Percentiles rank a stretch among this genome's conserved stretches.
These are phyloP conservation scores for Eurois occulta DNA, from an alignment of 2,888 invertebrate species.

Conservation along the genomic window DNA sequence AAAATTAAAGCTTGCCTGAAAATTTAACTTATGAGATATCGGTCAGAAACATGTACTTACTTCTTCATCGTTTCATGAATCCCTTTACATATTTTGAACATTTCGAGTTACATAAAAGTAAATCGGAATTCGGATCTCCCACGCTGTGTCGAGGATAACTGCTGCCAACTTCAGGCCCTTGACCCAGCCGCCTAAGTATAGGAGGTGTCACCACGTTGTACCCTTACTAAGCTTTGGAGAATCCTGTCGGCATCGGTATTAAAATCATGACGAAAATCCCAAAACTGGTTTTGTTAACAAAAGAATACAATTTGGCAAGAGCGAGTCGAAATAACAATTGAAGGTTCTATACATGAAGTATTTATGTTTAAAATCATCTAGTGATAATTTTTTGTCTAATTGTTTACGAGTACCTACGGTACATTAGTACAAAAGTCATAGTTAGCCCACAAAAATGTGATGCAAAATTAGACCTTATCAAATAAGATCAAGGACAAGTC, in stretches of 20 bases:
- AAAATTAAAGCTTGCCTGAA: background rate
- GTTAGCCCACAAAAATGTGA: background rate
- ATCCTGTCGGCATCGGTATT: slow-evolving; percentile 15
- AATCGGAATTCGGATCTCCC: slow-evolving; percentile 31
- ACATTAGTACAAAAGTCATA: background rate
- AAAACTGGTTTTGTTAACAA: slow-evolving; percentile 45
- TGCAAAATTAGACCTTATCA: background rate
- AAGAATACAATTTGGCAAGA: background rate
- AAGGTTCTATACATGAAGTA: background rate
- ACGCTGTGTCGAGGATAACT: slow-evolving; percentile 44
- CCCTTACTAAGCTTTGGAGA: slow-evolving; percentile 32
- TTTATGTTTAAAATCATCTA: background rate
- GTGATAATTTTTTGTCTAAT: background rate
- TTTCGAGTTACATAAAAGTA: background rate
- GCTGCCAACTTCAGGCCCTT: slow-evolving; percentile 52
- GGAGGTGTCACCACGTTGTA: slow-evolving; percentile 28
- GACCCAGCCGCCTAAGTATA: slow-evolving; percentile 39
- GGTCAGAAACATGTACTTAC: background rate
- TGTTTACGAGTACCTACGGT: background rate
- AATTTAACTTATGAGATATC: background rate
- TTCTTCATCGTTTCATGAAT: background rate
- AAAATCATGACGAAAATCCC: slow-evolving; percentile 24
- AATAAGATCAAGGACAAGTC: background rate
- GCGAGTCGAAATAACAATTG: background rate
- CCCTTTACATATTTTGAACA: background rate